Evolutionary conservation across 2,888 invertebrate species (phyloP).

Genomic region (Brachynemurus nebulosus): DNA sequence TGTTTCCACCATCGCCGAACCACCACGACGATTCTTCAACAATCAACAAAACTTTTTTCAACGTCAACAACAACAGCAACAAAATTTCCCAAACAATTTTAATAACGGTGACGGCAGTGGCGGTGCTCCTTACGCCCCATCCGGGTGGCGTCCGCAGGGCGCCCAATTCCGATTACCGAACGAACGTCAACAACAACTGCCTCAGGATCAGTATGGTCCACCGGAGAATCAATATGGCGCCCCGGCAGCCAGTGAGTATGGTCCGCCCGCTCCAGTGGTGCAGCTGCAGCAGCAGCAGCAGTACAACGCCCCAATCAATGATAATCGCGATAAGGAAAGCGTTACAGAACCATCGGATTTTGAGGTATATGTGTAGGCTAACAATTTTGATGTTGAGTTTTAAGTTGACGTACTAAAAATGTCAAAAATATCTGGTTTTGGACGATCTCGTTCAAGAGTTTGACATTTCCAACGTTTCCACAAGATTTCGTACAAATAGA

Average conservation of each 20-base stretch:
- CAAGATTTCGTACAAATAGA: too few species aligned
- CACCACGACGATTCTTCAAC: constrained; percentile 22
- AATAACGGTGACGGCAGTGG: too few species aligned
- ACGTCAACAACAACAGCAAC: constrained; percentile 8
- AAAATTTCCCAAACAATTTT: constrained; percentile 1
- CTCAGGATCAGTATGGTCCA: constrained; percentile 23
- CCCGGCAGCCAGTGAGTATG: constrained; percentile 9
- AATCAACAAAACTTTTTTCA: constrained; percentile 12
- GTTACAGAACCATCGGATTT: neutral
- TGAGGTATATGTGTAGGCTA: too few species aligned
- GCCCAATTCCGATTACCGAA: constrained; percentile 31
- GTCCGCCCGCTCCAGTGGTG: constrained; percentile 13
- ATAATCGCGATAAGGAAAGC: neutral
- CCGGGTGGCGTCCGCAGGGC: constrained; percentile 34
- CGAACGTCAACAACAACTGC: constrained; percentile 20
- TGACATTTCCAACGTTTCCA: too few species aligned
- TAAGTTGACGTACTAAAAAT: too few species aligned
- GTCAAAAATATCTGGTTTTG: too few species aligned
- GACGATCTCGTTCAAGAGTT: too few species aligned
- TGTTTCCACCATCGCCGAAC: constrained; percentile 32
- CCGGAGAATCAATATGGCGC: constrained; percentile 20
- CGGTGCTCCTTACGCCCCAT: constrained; percentile 29
- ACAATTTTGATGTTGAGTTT: too few species aligned
- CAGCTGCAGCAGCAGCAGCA: constrained; percentile 20
- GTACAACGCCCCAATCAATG: neutral